phyloP scores from a whole-genome alignment of 2,888 invertebrate genomes.

The Cheilosia pagana region DNA sequence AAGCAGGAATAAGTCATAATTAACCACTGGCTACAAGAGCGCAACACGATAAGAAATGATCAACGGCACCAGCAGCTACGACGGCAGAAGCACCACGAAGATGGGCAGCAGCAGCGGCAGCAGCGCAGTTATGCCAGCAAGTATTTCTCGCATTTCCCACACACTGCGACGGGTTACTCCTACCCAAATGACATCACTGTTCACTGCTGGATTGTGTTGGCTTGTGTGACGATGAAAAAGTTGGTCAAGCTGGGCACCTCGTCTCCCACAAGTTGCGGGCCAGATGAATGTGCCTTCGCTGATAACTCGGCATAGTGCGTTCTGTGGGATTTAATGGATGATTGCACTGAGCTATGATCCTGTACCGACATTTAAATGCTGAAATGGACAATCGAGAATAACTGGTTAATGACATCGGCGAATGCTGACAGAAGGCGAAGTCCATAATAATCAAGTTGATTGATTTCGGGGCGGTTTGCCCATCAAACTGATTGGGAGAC shows the following conservation, averaged over 20 bases:
- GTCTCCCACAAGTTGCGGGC: background rate
- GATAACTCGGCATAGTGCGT: slow-evolving; percentile 46
- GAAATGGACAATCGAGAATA: slow-evolving; percentile 14
- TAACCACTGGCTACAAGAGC: slow-evolving; percentile 76
- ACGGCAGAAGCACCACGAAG: background rate
- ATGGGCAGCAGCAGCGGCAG: background rate
- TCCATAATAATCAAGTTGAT: slow-evolving; percentile 17
- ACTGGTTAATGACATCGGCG: slow-evolving; percentile 46
- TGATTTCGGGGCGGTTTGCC: slow-evolving; percentile 2
- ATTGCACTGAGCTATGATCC: slow-evolving; percentile 25
- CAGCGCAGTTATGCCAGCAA: slow-evolving; percentile 1
- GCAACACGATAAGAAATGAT: slow-evolving; percentile 70
- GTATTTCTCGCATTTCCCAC: slow-evolving; percentile 54
- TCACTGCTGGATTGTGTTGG: too few relatives aligned
- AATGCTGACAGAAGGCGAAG: slow-evolving; percentile 6
- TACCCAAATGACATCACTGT: slow-evolving; percentile 51
- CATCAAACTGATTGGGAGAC: slow-evolving; percentile 12
- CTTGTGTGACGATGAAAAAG: slow-evolving; percentile 24
- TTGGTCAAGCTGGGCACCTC: slow-evolving; percentile 2
- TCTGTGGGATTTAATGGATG: slow-evolving; percentile 24
- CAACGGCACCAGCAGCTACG: slow-evolving; percentile 55
- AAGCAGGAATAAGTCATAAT: slow-evolving; percentile 77
- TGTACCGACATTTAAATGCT: slow-evolving; percentile 4
- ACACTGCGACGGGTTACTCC: slow-evolving; percentile 45
- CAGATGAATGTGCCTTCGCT: slow-evolving; percentile 39